phyloP scores from a whole-genome alignment of 1,140 invertebrate species.

The Eupeodes corollae region DNA sequence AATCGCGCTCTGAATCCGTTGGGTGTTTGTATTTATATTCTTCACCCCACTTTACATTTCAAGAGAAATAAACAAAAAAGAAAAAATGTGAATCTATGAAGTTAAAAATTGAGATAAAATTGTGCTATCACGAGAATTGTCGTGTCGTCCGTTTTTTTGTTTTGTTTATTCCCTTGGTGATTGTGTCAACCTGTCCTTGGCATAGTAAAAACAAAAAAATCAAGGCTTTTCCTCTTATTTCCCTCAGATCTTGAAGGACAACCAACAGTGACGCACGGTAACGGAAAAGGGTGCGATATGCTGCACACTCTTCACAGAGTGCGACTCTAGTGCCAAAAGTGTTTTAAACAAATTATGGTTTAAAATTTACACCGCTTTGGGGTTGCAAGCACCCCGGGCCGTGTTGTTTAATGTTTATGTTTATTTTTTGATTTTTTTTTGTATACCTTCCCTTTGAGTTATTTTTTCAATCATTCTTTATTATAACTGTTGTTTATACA shows the following conservation, averaged over 20 bases:
- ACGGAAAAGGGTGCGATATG: no score
- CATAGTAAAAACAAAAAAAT: no score
- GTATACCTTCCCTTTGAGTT: no score
- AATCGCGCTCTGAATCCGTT: no score
- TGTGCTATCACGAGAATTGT: neutral
- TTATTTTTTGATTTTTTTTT: no score
- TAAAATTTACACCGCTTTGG: conserved; percentile 3
- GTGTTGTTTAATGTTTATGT: neutral
- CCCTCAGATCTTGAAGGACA: no score
- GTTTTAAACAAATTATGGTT: conserved; percentile 4
- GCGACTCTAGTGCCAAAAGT: neutral
- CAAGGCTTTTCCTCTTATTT: neutral
- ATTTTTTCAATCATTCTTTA: no score
- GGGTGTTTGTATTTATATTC: no score
- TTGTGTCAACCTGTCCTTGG: neutral
- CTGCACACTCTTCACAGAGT: neutral
- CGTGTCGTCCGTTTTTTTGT: no score
- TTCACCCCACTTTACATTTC: no score
- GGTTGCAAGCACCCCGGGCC: neutral
- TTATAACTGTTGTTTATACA: no score
- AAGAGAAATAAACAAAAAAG: neutral
- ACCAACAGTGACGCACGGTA: no score
- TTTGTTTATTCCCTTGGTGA: neutral
- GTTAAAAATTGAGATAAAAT: neutral
- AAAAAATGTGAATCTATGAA: neutral